A percentile compares a stretch with the other conserved stretches of the same genome.
phyloP scores from a whole-genome alignment of 2,797 vertebrate species.

The Dendrocincla tyrannina region DNA sequence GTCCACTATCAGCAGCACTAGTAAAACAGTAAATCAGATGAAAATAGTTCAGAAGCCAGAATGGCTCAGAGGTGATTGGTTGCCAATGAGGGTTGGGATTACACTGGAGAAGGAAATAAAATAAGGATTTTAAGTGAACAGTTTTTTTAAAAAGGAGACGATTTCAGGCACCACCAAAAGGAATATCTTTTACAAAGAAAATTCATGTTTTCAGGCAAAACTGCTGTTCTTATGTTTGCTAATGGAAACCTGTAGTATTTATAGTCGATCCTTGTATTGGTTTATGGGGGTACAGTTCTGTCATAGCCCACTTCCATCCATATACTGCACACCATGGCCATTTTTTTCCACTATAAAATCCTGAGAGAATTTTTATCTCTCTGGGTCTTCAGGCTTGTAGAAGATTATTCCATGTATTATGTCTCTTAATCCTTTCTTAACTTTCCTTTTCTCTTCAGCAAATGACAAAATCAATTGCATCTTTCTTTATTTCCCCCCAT shows the following conservation, averaged over 20 bases:
- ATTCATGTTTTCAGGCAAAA: not conserved
- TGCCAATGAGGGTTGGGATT: not conserved
- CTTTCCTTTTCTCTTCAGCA: not conserved
- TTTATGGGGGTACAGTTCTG: not conserved
- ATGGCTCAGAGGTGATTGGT: not conserved
- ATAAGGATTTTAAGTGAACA: not conserved
- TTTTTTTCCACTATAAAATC: not conserved
- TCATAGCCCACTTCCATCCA: not conserved
- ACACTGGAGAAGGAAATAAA: not conserved
- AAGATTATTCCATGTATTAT: not conserved
- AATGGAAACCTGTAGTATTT: not conserved
- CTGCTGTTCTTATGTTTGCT: not conserved
- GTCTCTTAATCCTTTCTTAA: not conserved
- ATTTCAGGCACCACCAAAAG: not conserved
- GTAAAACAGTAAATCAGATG: not conserved
- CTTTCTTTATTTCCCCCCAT: not conserved
- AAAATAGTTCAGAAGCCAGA: not conserved
- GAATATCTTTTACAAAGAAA: slow-evolving; percentile 19
- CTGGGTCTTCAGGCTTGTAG: not conserved
- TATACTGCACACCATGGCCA: not conserved
- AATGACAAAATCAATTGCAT: not conserved
- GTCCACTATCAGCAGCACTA: not conserved
- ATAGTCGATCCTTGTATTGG: not conserved
- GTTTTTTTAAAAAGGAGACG: not conserved
- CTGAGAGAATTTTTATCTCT: not conserved